A percentile compares a stretch with the other conserved stretches of the same genome.
Conservation (phyloP, 2,888 invertebrate species). For the Opisthograptis luteolata region DNA sequence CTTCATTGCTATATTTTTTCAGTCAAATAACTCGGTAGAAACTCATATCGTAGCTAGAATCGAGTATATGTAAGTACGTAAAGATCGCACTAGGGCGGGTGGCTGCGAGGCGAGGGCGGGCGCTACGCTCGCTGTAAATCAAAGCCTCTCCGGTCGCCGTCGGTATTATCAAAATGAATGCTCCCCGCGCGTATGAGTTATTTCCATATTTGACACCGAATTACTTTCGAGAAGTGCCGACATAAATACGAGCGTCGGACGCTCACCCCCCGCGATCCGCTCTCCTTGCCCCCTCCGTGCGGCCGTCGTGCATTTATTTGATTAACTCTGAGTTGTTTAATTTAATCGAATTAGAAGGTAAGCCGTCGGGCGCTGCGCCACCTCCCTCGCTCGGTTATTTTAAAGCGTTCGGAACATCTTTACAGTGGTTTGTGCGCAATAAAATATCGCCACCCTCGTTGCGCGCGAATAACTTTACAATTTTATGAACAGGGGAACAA, state of each 20-base stretch:
- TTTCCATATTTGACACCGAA: constrained; percentile 85
- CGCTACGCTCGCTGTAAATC: constrained; percentile 68
- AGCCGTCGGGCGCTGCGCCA: constrained; percentile 58
- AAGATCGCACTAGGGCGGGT: constrained; percentile 18
- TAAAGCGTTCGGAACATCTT: constrained; percentile 82
- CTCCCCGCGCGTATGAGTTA: constrained; percentile 81
- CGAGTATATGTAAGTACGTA: no score
- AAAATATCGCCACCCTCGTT: constrained; percentile 80
- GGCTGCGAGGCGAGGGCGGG: constrained; percentile 43
- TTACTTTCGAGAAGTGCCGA: constrained; percentile 84
- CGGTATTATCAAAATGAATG: constrained; percentile 83
- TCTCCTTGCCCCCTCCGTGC: constrained; percentile 49
- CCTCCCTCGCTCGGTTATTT: constrained; percentile 73
- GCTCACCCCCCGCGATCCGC: constrained; percentile 39
- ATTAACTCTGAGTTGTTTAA: constrained; percentile 85
- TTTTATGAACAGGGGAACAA: constrained; percentile 84
- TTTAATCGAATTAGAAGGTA: constrained; percentile 84
- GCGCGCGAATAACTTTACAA: constrained; percentile 80
- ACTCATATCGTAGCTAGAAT: no score
- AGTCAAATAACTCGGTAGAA: no score
- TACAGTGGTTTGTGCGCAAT: constrained; percentile 82
- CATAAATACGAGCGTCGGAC: constrained; percentile 73
- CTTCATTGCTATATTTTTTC: no score
- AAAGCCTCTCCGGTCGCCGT: constrained; percentile 76
- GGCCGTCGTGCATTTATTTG: constrained; percentile 83